These are phyloP conservation scores for Eristalis pertinax DNA, from an alignment of 2,888 invertebrate species.

Conservation along the genomic window DNA sequence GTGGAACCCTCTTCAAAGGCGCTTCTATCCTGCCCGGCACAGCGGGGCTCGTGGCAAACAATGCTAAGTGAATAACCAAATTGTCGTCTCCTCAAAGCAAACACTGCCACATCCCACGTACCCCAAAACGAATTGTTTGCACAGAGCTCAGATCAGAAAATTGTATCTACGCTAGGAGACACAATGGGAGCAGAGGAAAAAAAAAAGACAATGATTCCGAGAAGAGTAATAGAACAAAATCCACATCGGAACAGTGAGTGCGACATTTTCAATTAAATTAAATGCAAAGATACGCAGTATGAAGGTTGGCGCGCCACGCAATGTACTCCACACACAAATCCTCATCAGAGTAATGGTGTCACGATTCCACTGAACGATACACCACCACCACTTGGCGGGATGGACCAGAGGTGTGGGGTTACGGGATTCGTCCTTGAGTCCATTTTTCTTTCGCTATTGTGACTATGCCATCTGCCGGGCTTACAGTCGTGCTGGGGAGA, in stretches of 20 bases:
- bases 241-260: conserved; percentile 7
- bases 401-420: neutral
- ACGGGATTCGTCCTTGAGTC: neutral
- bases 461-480: neutral
- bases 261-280: conserved; percentile 55
- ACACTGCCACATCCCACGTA: neutral
- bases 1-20: neutral
- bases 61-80: conserved; percentile 21
- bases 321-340: conserved; percentile 51
- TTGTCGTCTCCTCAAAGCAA: conserved; percentile 15
- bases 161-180: conserved; percentile 9
- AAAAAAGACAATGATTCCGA: too few relatives aligned
- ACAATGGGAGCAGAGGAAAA: neutral
- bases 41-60: neutral
- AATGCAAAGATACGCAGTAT: conserved; percentile 37
- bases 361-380: conserved; percentile 38
- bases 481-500: conserved; percentile 22
- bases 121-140: conserved; percentile 9
- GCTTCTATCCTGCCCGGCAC: neutral
- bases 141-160: conserved; percentile 21
- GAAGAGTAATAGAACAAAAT: conserved; percentile 23
- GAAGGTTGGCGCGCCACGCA: conserved; percentile 2
- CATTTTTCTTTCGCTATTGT: neutral
- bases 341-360: conserved; percentile 58
- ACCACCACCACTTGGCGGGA: neutral